Evolutionary conservation across 2,888 invertebrate species (phyloP).

Genomic region (Cephus runcator): DNA sequence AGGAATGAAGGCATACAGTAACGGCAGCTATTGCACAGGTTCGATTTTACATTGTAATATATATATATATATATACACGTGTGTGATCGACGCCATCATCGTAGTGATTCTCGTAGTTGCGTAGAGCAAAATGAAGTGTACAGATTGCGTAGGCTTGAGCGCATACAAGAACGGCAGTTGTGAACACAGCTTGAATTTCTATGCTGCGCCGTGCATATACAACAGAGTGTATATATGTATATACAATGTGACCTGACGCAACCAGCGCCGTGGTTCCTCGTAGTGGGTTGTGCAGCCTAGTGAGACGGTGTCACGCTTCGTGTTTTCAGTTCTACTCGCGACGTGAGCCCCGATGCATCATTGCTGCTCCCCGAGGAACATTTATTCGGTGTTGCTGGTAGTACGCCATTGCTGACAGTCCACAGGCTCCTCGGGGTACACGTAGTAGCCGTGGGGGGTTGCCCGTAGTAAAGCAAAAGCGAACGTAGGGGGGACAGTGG

Average conservation of each 20-base stretch:
- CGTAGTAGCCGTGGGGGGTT: background rate
- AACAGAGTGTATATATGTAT: background rate
- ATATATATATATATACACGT: background rate
- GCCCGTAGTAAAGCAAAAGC: background rate
- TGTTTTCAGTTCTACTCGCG: conserved; percentile 56
- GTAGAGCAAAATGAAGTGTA: background rate
- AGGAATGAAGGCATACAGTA: background rate
- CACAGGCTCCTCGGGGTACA: background rate
- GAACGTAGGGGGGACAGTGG: background rate
- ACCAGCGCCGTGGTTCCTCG: background rate
- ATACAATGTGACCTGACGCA: background rate
- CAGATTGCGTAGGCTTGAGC: background rate
- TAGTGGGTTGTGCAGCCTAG: conserved; percentile 6
- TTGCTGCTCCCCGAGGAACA: background rate
- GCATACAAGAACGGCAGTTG: background rate
- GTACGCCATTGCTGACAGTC: background rate
- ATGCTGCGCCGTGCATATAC: background rate
- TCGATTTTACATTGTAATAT: background rate
- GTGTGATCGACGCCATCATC: background rate
- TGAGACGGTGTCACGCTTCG: conserved; percentile 44
- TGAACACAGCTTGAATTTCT: conserved; percentile 1
- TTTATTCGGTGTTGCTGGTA: background rate
- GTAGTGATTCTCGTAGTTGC: background rate
- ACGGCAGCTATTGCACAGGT: background rate
- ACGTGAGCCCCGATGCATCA: conserved; percentile 41